Evolutionary conservation across 2,113 vertebrate genomes (phyloP).

Genomic region (Hypocryptadius cinnamomeus): DNA sequence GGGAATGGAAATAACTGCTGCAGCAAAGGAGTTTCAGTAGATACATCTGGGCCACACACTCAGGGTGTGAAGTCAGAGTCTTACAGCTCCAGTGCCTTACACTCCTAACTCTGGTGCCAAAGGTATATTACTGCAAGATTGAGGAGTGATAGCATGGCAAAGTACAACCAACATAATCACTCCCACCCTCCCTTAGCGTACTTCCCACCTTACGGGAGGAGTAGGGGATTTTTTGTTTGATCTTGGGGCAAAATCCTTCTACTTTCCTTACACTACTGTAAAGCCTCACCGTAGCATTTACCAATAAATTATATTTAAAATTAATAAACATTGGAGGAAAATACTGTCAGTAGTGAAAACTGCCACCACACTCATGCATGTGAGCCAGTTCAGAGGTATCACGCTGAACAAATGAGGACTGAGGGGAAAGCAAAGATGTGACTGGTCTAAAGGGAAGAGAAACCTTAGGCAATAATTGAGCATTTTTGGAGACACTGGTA

Average conservation of each 20-base stretch:
- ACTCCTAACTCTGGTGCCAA: background rate
- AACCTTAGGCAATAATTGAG: background rate
- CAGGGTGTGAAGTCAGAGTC: background rate
- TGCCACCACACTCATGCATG: background rate
- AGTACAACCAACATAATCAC: background rate
- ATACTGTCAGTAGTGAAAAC: background rate
- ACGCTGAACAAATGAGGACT: background rate
- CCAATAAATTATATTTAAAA: background rate
- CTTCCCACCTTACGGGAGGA: background rate
- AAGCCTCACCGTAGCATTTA: background rate
- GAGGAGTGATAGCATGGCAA: background rate
- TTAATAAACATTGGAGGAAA: background rate
- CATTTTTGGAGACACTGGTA: background rate
- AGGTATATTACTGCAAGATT: background rate
- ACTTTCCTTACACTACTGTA: background rate
- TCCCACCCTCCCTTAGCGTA: background rate
- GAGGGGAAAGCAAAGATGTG: background rate
- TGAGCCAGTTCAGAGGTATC: background rate
- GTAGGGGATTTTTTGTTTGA: accelerated
- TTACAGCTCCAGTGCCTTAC: background rate
- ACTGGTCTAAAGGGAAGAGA: background rate
- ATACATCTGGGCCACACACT: background rate
- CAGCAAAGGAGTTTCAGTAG: background rate
- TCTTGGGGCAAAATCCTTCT: background rate
- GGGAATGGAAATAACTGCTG: background rate